Evolutionary conservation across 2,113 vertebrate genomes (phyloP).

Genomic region (Protobothrops flavoviridis): DNA sequence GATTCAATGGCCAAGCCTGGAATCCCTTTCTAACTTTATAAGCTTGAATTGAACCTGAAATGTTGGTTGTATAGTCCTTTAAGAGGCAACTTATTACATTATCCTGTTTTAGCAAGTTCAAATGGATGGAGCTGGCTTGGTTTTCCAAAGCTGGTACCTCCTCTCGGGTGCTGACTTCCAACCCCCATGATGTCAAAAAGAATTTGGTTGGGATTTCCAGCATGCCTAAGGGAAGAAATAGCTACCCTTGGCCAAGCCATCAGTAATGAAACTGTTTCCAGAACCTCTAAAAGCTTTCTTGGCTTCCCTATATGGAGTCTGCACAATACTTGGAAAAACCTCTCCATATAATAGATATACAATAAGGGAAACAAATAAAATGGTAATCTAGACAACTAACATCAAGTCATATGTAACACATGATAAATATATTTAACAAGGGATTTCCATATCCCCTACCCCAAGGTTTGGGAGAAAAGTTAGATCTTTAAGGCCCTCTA

Average conservation of each 20-base stretch:
- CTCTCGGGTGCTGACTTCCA: conserved; percentile 37
- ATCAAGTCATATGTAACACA: neutral
- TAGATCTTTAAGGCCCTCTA: neutral
- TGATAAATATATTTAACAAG: neutral
- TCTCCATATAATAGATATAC: neutral
- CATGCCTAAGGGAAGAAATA: conserved; percentile 49
- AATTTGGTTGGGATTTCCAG: conserved; percentile 54
- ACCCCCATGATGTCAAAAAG: conserved; percentile 47
- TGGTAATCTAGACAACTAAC: neutral
- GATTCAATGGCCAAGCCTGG: neutral
- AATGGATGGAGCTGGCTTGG: conserved; percentile 41
- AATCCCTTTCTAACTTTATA: conserved; percentile 30
- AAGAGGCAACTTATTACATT: conserved; percentile 71
- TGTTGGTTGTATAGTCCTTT: conserved; percentile 70
- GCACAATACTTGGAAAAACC: conserved; percentile 50
- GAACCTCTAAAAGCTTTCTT: conserved; percentile 52
- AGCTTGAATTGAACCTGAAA: conserved; percentile 40
- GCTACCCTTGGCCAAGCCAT: conserved; percentile 41
- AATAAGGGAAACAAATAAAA: neutral
- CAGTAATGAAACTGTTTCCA: conserved; percentile 26
- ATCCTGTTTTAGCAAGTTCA: conserved; percentile 65
- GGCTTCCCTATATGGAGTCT: conserved; percentile 43
- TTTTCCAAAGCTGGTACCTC: conserved; percentile 15
- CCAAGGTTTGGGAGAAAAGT: neutral
- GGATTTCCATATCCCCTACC: neutral